phyloP scores from a whole-genome alignment of 1,140 invertebrate genomes.

The Plutomurus gul region DNA sequence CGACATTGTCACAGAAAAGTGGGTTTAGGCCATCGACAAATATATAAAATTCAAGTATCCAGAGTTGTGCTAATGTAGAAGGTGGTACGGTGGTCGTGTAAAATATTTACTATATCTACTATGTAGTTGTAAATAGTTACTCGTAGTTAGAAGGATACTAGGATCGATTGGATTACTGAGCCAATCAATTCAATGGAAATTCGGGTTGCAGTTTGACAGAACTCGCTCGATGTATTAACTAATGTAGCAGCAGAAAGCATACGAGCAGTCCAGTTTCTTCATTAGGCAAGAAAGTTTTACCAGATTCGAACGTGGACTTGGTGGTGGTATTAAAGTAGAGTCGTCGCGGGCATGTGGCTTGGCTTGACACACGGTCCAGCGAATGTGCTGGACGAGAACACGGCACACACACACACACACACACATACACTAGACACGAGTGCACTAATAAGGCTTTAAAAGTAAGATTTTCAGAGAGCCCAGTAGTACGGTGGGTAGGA shows the following conservation, averaged over 20 bases:
- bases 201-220: slow-evolving; percentile 10
- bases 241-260: not conserved
- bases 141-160: not conserved
- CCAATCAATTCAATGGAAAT: slow-evolving; percentile 15
- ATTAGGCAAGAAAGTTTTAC: no score
- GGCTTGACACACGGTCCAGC: not conserved
- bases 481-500: slow-evolving; percentile 1
- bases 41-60: not conserved
- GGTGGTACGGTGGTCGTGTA: not conserved
- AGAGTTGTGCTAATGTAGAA: no score
- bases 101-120: not conserved
- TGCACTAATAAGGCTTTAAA: slow-evolving; percentile 8
- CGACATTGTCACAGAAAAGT: not conserved
- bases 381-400: not conserved
- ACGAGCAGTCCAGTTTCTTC: not conserved
- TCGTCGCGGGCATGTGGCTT: no score
- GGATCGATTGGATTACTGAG: not conserved
- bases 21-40: not conserved
- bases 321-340: no score
- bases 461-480: not conserved
- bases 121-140: not conserved
- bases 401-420: not conserved
- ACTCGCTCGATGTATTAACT: not conserved
- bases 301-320: no score
- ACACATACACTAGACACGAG: not conserved